A percentile compares a stretch with the other conserved stretches of the same genome.
These are phyloP conservation scores for Epizoanthus illoricatus DNA, from an alignment of 92 coral and sea anemone genomes.

Conservation along the genomic window DNA sequence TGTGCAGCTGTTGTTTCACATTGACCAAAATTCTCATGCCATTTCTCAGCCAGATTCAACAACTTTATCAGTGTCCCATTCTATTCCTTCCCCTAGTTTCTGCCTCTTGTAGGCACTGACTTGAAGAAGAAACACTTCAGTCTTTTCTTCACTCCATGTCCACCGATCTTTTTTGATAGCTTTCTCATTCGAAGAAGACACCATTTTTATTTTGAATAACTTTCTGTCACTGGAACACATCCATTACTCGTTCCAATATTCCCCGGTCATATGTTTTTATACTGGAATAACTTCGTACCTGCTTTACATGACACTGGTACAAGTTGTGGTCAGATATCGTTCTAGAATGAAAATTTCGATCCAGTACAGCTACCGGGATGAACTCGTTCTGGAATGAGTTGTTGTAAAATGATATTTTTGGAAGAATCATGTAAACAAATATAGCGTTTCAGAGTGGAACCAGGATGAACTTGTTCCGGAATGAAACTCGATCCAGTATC, in stretches of 20 bases:
- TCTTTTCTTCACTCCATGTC: slow-evolving; percentile 52
- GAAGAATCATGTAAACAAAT: too few relatives aligned
- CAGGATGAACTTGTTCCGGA: too few relatives aligned
- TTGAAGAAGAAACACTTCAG: slow-evolving; percentile 25
- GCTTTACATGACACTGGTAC: too few relatives aligned
- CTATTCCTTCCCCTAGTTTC: slow-evolving; percentile 46
- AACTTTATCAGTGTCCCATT: slow-evolving; percentile 56
- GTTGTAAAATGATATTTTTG: too few relatives aligned
- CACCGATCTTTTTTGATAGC: slow-evolving; percentile 17
- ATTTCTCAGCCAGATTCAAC: slow-evolving; percentile 14
- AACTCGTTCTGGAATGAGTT: too few relatives aligned
- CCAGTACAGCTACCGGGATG: too few relatives aligned
- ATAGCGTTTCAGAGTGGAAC: too few relatives aligned
- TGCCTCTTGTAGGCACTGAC: slow-evolving; percentile 34
- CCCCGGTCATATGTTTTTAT: not conserved
- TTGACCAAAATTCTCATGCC: too few relatives aligned
- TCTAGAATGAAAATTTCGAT: too few relatives aligned
- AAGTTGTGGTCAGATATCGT: too few relatives aligned
- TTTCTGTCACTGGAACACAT: not conserved
- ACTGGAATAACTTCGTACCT: too few relatives aligned
- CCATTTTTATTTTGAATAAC: not conserved
- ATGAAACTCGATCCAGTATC: too few relatives aligned
- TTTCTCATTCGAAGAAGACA: slow-evolving; percentile 5
- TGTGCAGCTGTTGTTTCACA: slow-evolving; percentile 10
- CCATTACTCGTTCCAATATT: not conserved